These are phyloP conservation scores for Poeciliopsis turrubarensis DNA, from an alignment of 2,113 vertebrate species.

Conservation along the genomic window DNA sequence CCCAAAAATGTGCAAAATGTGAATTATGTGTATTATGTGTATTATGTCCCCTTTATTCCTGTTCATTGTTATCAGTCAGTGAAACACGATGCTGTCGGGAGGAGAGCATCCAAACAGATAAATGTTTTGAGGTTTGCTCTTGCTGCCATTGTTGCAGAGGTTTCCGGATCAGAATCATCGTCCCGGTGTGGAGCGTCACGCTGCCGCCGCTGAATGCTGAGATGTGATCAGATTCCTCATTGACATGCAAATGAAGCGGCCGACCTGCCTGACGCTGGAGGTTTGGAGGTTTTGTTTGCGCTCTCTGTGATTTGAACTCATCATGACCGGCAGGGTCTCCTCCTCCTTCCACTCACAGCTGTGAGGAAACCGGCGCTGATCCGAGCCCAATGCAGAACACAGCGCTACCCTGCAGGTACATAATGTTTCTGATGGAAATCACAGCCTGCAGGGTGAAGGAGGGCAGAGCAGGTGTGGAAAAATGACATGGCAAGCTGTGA, in stretches of 20 bases:
- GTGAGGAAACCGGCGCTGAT: constrained; percentile 10
- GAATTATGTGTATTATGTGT: too few species aligned
- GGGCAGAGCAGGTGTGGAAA: not conserved
- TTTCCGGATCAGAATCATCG: constrained; percentile 17
- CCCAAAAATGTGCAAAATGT: too few species aligned
- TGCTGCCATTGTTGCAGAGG: not conserved
- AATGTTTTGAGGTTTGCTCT: not conserved
- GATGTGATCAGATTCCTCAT: constrained; percentile 58
- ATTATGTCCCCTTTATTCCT: too few species aligned
- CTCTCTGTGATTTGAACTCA: constrained; percentile 32
- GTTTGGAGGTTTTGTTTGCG: constrained; percentile 45
- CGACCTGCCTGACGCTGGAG: constrained; percentile 19
- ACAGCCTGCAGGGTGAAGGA: not conserved
- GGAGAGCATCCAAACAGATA: too few species aligned
- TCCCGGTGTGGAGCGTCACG: constrained; percentile 8
- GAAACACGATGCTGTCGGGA: not conserved
- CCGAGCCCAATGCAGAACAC: not conserved
- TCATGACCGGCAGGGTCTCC: constrained; percentile 36
- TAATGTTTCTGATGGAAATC: not conserved
- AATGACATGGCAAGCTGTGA: not conserved
- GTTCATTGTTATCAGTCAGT: not conserved
- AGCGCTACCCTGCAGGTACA: not conserved
- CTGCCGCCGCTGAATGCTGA: constrained; percentile 27
- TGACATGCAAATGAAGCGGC: constrained; percentile 61
- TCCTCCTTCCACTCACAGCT: constrained; percentile 32